A percentile compares a stretch with the other conserved stretches of the same genome.
These are phyloP conservation scores for Machimus rusticus DNA, from an alignment of 2,888 invertebrate genomes.

Conservation along the genomic window DNA sequence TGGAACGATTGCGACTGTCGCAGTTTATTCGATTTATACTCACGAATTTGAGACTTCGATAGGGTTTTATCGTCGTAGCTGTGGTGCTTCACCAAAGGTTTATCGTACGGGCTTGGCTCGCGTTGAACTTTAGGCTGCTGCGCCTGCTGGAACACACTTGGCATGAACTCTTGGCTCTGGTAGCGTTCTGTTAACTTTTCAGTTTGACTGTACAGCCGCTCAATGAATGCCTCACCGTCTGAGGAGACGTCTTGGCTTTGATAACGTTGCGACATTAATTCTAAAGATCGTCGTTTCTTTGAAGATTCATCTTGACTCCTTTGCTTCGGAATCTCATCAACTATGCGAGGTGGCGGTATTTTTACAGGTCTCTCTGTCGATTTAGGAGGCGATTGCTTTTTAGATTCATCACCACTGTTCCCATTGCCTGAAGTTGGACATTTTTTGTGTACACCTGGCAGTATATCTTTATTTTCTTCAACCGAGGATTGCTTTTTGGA, in stretches of 20 bases:
- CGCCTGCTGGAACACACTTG: conserved; percentile 60
- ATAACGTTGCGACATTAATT: conserved; percentile 66
- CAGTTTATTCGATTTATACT: conserved; percentile 69
- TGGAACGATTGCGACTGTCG: conserved; percentile 72
- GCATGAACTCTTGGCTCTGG: conserved; percentile 71
- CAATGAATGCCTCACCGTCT: conserved; percentile 64
- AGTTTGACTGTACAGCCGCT: conserved; percentile 69
- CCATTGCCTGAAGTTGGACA: conserved; percentile 55
- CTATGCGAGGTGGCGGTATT: conserved; percentile 59
- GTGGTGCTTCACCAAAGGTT: conserved; percentile 70
- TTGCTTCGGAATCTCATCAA: conserved; percentile 51
- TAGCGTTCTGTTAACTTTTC: conserved; percentile 71
- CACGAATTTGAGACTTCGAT: conserved; percentile 71
- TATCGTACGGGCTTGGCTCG: conserved; percentile 66
- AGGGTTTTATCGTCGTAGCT: conserved; percentile 72
- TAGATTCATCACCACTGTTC: conserved; percentile 51
- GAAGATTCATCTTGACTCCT: conserved; percentile 54
- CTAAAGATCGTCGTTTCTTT: conserved; percentile 64
- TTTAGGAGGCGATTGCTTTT: conserved; percentile 49
- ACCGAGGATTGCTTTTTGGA: conserved; percentile 55
- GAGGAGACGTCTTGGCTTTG: conserved; percentile 70
- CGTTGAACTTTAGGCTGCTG: conserved; percentile 61
- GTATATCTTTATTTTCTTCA: conserved; percentile 55
- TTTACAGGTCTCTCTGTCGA: conserved; percentile 62
- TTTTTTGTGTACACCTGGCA: conserved; percentile 58